Base-by-base conservation (phyloP, 2,797 vertebrate species). In the Phaenicophaeus curvirostris region DNA sequence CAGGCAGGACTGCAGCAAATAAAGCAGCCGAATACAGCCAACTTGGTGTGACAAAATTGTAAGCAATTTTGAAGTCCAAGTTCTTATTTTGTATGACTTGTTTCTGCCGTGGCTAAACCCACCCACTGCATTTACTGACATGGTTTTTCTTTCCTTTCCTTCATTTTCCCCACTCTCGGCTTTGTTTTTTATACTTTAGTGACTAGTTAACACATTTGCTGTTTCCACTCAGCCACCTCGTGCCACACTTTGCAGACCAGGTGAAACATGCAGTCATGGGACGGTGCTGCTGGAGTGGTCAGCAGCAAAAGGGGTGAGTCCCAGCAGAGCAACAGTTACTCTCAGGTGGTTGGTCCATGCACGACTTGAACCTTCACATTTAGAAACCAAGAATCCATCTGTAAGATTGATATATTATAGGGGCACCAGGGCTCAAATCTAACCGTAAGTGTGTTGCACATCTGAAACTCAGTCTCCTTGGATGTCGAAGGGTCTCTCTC, bases 201-300 rank as follows among this genome's bases (percentile, higher is more conserved):
- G 54, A 50, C 10, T 16, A 8, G 7, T 28, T 80, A 39, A n/a
- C 27, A 31, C 4, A 15, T 53, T 87, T 77, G 79, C 33, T 82
- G 51, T 66, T 81, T 69, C 62, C 28, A 9, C 8, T 42, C n/a
- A 81, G 31, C 17, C 66, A 78, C 25, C 27, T 79, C 57, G 67
- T 59, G 48, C 18, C 39, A 30, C 54, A 4, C 24, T 51, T 50
- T 46, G 24, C 68, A 57, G 65, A 33, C 2, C 33, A 12, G 28
- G 48, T 30, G 55, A 57, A 55, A 78, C 10, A 33, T 0, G 0
- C 5, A 37, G 23, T 7, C 1, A 1, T 18, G 37, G 54, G 51
- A 13, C 58, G 35, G 20, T 10, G 31, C 44, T 85, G 42, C 39
- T 65, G 59, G 37, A 62, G 50, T 1, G 11, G 17, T 14, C 46